phyloP scores from a whole-genome alignment of 2,888 invertebrate genomes.

The Nysson spinosus region DNA sequence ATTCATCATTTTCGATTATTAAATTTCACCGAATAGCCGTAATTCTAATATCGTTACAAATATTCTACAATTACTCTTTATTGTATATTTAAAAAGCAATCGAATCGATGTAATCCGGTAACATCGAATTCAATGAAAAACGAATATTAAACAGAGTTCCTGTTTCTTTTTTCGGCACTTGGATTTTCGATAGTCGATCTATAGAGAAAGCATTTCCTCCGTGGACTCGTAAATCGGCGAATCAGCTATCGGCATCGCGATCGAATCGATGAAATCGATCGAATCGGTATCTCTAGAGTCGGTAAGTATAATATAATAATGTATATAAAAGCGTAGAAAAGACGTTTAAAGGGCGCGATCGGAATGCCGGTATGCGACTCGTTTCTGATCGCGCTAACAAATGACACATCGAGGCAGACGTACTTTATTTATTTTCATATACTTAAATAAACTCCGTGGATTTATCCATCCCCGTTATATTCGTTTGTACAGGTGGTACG shows the following conservation, averaged over 20 bases:
- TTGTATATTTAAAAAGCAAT: background rate
- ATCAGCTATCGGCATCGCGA: constrained; percentile 25
- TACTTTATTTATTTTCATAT: constrained; percentile 11
- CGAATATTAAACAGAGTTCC: too few relatives aligned
- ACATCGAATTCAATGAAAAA: too few relatives aligned
- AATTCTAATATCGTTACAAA: too few relatives aligned
- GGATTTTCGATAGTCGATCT: constrained; percentile 8
- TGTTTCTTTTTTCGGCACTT: too few relatives aligned
- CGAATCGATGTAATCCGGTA: background rate
- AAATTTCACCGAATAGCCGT: too few relatives aligned
- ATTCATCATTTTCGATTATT: too few relatives aligned
- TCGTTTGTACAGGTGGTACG: constrained; percentile 29
- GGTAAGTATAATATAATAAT: constrained; percentile 35
- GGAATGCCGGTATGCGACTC: constrained; percentile 5
- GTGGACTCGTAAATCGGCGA: constrained; percentile 24
- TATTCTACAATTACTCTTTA: too few relatives aligned
- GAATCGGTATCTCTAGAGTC: too few relatives aligned
- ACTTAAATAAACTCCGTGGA: constrained; percentile 26
- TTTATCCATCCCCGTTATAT: constrained; percentile 9
- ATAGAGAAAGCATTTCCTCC: constrained; percentile 5
- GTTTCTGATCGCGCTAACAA: constrained; percentile 22
- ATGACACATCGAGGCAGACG: constrained; percentile 8
- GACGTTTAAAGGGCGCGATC: constrained; percentile 19
- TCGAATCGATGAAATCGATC: constrained; percentile 27
- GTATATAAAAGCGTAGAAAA: constrained; percentile 51